Percentiles rank a stretch among this genome's conserved stretches.
These are phyloP conservation scores for Tetranychus piercei DNA, from an alignment of 2,888 invertebrate species.

Conservation along the genomic window DNA sequence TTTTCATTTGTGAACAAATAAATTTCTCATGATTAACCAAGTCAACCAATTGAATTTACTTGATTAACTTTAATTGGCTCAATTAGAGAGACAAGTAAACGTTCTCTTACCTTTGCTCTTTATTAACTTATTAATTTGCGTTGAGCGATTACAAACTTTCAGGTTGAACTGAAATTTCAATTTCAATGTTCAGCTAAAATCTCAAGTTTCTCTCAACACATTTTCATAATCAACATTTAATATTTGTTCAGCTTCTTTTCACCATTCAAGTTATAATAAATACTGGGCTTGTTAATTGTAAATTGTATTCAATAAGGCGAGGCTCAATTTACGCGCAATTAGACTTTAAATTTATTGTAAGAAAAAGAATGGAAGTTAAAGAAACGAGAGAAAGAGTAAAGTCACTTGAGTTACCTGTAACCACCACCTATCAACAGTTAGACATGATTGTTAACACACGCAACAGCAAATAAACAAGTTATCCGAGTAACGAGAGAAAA, in stretches of 20 bases:
- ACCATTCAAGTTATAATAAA: neutral
- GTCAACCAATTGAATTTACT: no score
- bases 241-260: neutral
- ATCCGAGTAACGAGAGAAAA: neutral
- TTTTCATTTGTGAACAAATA: no score
- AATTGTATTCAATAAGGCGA: neutral
- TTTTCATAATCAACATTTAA: neutral
- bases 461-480: neutral
- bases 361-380: neutral
- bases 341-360: neutral
- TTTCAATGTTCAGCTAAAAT: neutral
- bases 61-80: no score
- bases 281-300: neutral
- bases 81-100: no score
- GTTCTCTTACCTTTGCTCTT: no score
- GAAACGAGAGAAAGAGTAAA: neutral
- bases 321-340: neutral
- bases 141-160: no score
- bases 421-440: neutral
- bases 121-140: no score
- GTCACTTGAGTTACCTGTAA: neutral
- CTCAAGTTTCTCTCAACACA: neutral
- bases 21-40: no score
- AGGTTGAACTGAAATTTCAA: no score
- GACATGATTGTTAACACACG: neutral